Evolutionary conservation across 2,888 invertebrate genomes (phyloP).

Genomic region (Eristalis pertinax): DNA sequence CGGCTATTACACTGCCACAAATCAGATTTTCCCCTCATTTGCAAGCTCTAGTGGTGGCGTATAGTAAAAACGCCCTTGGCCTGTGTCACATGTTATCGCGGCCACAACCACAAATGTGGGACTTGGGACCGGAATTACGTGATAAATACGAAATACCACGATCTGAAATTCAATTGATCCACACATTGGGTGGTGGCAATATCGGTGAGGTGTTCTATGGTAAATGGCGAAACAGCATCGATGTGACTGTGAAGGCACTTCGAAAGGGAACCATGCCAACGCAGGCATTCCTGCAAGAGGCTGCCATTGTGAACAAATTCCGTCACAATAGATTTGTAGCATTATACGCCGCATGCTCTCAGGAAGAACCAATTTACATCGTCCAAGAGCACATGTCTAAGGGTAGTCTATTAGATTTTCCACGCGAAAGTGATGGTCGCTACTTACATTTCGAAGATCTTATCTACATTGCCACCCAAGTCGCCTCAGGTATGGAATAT

Average conservation of each 20-base stretch:
- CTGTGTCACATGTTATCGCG: conserved; percentile 95
- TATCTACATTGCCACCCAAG: conserved; percentile 97
- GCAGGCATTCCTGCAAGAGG: conserved; percentile 98
- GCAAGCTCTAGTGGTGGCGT: conserved; percentile 95
- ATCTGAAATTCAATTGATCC: conserved; percentile 91
- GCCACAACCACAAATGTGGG: conserved; percentile 98
- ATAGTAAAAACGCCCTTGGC: conserved; percentile 96
- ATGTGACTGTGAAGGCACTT: conserved; percentile 98
- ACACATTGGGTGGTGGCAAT: conserved; percentile 97
- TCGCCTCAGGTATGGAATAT: conserved; percentile 97
- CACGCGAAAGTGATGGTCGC: conserved; percentile 94
- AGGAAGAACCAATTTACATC: conserved; percentile 96
- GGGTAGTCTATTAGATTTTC: conserved; percentile 95
- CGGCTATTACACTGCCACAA: conserved; percentile 97
- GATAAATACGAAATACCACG: conserved; percentile 99
- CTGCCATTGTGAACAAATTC: conserved; percentile 99
- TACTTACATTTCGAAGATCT: conserved; percentile 94
- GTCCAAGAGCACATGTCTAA: conserved; percentile 97
- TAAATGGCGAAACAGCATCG: conserved; percentile 96
- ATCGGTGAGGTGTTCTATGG: conserved; percentile 99
- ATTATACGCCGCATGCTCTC: conserved; percentile 95
- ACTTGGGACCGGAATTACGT: conserved; percentile 95
- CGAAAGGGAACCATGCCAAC: conserved; percentile 98
- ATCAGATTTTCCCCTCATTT: conserved; percentile 96
- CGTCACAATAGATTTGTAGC: conserved; percentile 97